Percentiles rank a stretch among this genome's conserved stretches.
Evolutionary conservation across 2,113 vertebrate genomes (phyloP).

Genomic region (Micronycteris hirsuta): DNA sequence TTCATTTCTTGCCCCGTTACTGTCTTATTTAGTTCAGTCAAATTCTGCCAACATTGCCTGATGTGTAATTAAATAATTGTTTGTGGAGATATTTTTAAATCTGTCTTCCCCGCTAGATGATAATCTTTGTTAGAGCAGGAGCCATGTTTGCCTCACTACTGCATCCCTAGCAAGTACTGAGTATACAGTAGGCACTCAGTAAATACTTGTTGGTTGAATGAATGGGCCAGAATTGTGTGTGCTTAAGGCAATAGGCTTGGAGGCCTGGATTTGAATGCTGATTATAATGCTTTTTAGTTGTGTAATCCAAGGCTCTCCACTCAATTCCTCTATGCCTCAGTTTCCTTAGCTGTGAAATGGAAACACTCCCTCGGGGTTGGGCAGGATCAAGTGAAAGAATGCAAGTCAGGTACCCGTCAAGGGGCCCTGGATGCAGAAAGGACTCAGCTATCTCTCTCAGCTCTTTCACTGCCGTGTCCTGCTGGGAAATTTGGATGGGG

Average conservation of each 20-base stretch:
- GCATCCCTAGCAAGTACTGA: neutral
- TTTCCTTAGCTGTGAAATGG: neutral
- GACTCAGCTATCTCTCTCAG: neutral
- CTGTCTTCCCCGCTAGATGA: neutral
- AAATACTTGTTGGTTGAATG: neutral
- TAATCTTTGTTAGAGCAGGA: neutral
- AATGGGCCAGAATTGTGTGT: neutral
- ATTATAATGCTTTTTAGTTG: neutral
- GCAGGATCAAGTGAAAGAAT: neutral
- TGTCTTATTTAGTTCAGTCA: neutral
- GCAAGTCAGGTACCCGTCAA: neutral
- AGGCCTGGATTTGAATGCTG: neutral
- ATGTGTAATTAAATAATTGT: neutral
- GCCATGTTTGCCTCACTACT: neutral
- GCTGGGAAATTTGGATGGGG: neutral
- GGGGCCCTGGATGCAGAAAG: neutral
- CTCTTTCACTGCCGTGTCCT: neutral
- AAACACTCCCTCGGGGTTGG: neutral
- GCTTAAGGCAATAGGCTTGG: neutral
- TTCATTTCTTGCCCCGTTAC: neutral
- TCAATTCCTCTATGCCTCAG: neutral
- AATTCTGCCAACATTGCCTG: neutral
- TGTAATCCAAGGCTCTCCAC: neutral
- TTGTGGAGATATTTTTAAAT: neutral
- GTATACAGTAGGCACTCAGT: neutral